Evolutionary conservation across 1,140 invertebrate genomes (phyloP), one percentile per base, ranked within the genome.

Genomic region (Medauroidea extradentata): DNA sequence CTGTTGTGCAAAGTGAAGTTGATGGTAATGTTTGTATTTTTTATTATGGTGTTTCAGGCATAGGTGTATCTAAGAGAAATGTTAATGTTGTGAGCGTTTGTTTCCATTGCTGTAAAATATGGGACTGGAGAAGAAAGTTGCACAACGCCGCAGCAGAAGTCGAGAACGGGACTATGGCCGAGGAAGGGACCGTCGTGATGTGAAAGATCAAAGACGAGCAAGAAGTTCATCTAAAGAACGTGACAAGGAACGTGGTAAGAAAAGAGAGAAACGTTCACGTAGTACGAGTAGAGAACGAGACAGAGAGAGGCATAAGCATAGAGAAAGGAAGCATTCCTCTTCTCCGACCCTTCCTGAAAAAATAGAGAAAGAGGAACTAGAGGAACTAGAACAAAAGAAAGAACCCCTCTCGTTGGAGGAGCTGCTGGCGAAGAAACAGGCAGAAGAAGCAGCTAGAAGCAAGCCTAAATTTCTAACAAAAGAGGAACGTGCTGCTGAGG

Each of bases 381-480:
- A 73, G 34, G 66, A 67, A 14, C 62, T 69, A 3, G 61, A 71
- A 41, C 62, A 73, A 0, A 94, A 92, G 73, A 88, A 85, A 59
- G 94, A 96, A 72, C 97, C 97, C 0, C 76, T 99, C 3, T 98
- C 96, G 42, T 78, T 99, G 19, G 97, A 99, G 75, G 96, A 99
- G 75, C 71, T 99, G 29, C 74, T 99, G 18, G 88, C 93, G 0
- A 98, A 97, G 71, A 98, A 98, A 69, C 96, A 98, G 73, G 92
- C 93, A 2, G 95, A 98, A 73, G 95, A 99, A 75, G 90, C 90
- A 65, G 91, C 91, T 21, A 85, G 89, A 42, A 89, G 89, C 57
- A 96, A 96, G 79, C 97, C 97, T 0, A 96, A 98, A 49, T 99
- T 99, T 76, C 78, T 99, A 21, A 94, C 93, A 0, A 98, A 98